Conservation (phyloP, 2,797 vertebrate species). For the Holocentrus rufus region DNA sequence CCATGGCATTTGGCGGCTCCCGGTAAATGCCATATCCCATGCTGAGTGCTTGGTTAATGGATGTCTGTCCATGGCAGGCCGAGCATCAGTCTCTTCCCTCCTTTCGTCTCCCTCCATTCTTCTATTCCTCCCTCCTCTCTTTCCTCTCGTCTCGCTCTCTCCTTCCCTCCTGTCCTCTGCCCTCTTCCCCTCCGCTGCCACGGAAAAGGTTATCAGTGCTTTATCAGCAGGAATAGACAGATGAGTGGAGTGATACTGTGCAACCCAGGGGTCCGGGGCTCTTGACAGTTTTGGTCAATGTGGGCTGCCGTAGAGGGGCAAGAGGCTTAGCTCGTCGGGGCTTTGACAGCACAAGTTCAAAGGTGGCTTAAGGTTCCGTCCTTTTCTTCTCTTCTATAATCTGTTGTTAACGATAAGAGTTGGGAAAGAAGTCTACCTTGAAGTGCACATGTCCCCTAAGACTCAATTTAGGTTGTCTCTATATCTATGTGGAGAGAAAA, state of each 20-base stretch:
- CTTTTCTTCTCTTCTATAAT: conserved; percentile 50
- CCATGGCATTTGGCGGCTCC: conserved; percentile 77
- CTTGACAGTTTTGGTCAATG: conserved; percentile 41
- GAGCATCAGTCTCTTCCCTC: conserved; percentile 25
- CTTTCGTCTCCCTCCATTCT: conserved; percentile 25
- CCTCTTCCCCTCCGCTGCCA: conserved; percentile 14
- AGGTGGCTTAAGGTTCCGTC: conserved; percentile 50
- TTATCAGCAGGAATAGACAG: conserved; percentile 59
- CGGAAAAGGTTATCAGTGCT: conserved; percentile 63
- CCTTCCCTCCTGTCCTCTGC: conserved; percentile 16
- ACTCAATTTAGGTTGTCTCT: conserved; percentile 71
- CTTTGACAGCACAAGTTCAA: conserved; percentile 46
- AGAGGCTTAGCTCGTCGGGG: conserved; percentile 24
- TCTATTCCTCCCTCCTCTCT: conserved; percentile 14
- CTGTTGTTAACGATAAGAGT: conserved; percentile 56
- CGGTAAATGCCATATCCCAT: conserved; percentile 75
- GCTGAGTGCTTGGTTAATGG: conserved; percentile 72
- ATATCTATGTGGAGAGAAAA: conserved; percentile 51
- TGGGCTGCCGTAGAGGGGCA: background rate
- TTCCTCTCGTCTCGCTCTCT: conserved; percentile 2
- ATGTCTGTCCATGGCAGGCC: conserved; percentile 64
- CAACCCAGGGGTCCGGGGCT: conserved; percentile 46
- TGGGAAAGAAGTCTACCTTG: conserved; percentile 56
- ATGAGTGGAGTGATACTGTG: conserved; percentile 32
- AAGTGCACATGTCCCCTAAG: conserved; percentile 46